Evolutionary conservation across 2,113 vertebrate genomes (phyloP), one percentile per base, ranked within the genome.

Genomic region (Melanotaenia duboulayi): DNA sequence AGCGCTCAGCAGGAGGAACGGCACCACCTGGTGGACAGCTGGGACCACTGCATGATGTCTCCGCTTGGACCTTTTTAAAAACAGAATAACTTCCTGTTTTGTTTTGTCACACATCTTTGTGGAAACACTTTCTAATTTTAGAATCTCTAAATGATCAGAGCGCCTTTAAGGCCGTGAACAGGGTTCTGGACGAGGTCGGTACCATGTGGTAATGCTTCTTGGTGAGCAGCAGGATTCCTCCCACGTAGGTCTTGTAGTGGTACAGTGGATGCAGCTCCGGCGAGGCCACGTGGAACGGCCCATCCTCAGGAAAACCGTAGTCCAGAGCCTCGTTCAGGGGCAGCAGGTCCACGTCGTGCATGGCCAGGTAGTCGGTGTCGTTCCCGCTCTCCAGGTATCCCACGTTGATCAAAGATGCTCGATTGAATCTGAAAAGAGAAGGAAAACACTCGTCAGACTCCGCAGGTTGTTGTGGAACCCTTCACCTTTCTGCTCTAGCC

Each of bases 331-430:
- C 95, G 0, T 98, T 99, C 67, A 95, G 94, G 2, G 98, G 98
- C 71, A 99, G 91, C 87, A 99, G 94, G 87, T 99, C 98, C 13
- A 99, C 97, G 0, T 99, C 98, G 0, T 99, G 98, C 98, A 99
- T 99, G 0, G 98, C 98, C 2, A 99, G 94, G 91, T 99, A 99
- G 90, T 99, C 98, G 0, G 97, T 99, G 91, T 96, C 94, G 0
- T 99, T 99, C 1, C 95, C 92, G 0, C 97, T 99, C 92, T 99
- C 97, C 90, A 95, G 69, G 88, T 95, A 96, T 59, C 98, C 98
- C 82, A 95, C 97, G 0, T 99, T 99, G 89, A 99, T 97, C 74
- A 99, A 93, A 0, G 98, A 97, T 0, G 98, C 98, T 55, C 98
- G 94, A 87, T 99, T 99, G 78, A 99, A 99, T 63, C 98, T 99